Percentiles rank a stretch among this genome's conserved stretches.
These are phyloP conservation scores for Catostomus latipinnis DNA, from an alignment of 2,797 vertebrate genomes.

Conservation along the genomic window DNA sequence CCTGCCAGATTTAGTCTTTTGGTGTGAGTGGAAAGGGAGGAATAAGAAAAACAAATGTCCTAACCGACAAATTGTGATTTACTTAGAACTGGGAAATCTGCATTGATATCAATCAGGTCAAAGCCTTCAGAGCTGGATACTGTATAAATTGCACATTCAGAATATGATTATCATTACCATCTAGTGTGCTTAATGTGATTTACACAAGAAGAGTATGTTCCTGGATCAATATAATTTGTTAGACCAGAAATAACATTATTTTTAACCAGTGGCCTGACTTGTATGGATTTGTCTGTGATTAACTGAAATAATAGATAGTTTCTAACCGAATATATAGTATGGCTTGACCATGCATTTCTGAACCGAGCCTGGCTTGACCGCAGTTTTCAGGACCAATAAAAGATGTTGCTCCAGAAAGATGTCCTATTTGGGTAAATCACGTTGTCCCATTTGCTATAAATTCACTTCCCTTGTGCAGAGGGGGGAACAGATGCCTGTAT, in stretches of 20 bases:
- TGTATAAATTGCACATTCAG: too few species aligned
- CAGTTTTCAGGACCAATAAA: not conserved
- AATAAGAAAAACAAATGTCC: not conserved
- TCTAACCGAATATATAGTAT: too few species aligned
- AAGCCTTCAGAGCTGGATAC: not conserved
- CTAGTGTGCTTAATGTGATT: too few species aligned
- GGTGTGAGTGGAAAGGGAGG: too few species aligned
- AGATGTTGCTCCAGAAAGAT: not conserved
- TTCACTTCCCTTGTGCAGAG: not conserved
- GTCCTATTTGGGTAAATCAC: not conserved
- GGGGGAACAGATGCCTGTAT: not conserved
- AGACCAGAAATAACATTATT: too few species aligned
- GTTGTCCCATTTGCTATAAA: not conserved
- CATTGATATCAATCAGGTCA: slow-evolving; percentile 25
- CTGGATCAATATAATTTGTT: too few species aligned
- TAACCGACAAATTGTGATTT: not conserved
- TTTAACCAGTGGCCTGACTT: too few species aligned
- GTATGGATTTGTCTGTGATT: not conserved
- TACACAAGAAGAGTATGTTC: too few species aligned
- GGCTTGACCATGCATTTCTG: too few species aligned
- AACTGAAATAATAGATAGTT: not conserved
- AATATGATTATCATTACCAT: too few species aligned
- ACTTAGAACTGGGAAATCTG: not conserved
- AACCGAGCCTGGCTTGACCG: too few species aligned
- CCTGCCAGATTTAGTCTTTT: too few species aligned